These are phyloP conservation scores for Drosophila malerkotliana DNA, from an alignment of 1,140 invertebrate species.

Conservation along the genomic window DNA sequence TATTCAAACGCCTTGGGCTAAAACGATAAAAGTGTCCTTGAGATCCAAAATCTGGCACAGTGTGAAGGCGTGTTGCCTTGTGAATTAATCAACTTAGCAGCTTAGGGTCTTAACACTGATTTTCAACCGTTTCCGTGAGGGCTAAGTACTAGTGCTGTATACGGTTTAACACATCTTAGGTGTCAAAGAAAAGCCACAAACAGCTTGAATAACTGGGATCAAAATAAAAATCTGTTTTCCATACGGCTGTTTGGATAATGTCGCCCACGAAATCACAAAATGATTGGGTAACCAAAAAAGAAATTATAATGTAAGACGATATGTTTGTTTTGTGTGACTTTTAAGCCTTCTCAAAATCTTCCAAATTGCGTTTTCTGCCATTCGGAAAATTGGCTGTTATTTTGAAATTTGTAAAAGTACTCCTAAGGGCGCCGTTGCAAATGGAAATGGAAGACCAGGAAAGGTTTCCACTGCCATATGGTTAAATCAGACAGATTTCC, in stretches of 20 bases:
- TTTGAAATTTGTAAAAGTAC: constrained; percentile 23
- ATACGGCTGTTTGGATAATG: not conserved
- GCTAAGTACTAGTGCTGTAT: constrained; percentile 2
- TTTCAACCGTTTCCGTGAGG: not conserved
- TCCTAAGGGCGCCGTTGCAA: not conserved
- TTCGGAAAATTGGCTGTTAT: constrained; percentile 5
- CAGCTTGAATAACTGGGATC: constrained; percentile 3
- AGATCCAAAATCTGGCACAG: constrained; percentile 17
- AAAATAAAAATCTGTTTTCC: constrained; percentile 10
- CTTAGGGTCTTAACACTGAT: constrained; percentile 2
- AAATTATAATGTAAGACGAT: constrained; percentile 26
- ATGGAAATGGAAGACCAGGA: constrained; percentile 4
- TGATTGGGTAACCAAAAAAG: constrained; percentile 26
- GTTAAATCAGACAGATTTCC: constrained; percentile 39
- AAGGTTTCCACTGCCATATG: constrained; percentile 52
- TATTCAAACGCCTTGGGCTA: not conserved
- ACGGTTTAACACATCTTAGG: constrained; percentile 31
- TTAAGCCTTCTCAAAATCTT: constrained; percentile 25
- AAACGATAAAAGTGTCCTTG: not conserved
- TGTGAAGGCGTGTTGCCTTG: constrained; percentile 2
- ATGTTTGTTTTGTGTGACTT: constrained; percentile 4
- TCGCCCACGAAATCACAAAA: not conserved
- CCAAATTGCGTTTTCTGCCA: constrained; percentile 6
- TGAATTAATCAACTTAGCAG: constrained; percentile 31
- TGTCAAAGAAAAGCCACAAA: constrained; percentile 30